Conservation (phyloP, 2,797 vertebrate species). For the Leptatherina wallacei region DNA sequence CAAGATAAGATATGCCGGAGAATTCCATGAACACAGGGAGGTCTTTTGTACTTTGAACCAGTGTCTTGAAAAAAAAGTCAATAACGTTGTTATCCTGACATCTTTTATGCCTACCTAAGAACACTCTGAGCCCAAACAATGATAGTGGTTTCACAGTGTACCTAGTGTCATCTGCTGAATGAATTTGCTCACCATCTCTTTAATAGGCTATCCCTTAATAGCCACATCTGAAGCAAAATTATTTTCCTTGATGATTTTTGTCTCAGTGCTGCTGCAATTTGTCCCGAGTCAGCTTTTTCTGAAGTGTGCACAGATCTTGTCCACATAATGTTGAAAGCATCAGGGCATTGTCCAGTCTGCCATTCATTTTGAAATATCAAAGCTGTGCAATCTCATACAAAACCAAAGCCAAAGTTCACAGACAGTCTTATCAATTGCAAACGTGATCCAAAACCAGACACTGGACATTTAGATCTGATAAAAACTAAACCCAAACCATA, state of each 20-base stretch:
- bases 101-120: background rate
- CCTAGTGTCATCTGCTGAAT: background rate
- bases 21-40: slow-evolving; percentile 20
- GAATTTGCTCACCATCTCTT: background rate
- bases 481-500: slow-evolving; percentile 11
- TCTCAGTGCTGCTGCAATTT: slow-evolving; percentile 2
- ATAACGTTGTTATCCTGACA: slow-evolving; percentile 51
- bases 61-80: slow-evolving; percentile 65
- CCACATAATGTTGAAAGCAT: slow-evolving; percentile 62
- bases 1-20: slow-evolving; percentile 65
- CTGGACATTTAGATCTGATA: slow-evolving; percentile 9
- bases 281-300: slow-evolving; percentile 49
- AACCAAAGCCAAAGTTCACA: slow-evolving; percentile 59
- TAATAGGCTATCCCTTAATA: background rate
- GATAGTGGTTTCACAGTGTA: background rate
- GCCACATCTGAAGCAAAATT: background rate
- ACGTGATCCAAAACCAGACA: slow-evolving; percentile 20
- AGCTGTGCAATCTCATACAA: slow-evolving; percentile 49
- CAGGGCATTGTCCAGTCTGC: slow-evolving; percentile 52
- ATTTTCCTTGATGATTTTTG: slow-evolving; percentile 2
- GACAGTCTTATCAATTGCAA: slow-evolving; percentile 56
- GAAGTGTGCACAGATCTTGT: slow-evolving; percentile 4
- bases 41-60: slow-evolving; percentile 70
- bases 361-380: slow-evolving; percentile 70
- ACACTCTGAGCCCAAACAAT: background rate